Evolutionary conservation across 2,113 vertebrate species (phyloP).

Genomic region (Halichoeres trimaculatus): DNA sequence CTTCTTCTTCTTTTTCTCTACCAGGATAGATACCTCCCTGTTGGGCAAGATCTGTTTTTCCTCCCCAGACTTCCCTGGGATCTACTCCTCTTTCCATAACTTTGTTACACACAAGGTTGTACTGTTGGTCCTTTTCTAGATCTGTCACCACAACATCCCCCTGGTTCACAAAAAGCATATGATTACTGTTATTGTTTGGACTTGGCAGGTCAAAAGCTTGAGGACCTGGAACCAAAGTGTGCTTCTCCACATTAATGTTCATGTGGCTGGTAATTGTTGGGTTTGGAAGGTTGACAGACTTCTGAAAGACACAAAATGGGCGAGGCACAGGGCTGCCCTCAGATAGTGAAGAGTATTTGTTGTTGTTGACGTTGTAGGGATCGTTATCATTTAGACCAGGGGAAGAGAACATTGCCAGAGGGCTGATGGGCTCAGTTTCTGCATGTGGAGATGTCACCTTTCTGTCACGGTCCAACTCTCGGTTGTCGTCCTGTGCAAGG

Average conservation of each 20-base stretch:
- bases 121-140: conserved; percentile 68
- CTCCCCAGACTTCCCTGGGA: conserved; percentile 37
- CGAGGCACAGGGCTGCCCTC: conserved; percentile 68
- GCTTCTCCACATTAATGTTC: conserved; percentile 86
- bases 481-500: conserved; percentile 78
- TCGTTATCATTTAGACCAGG: conserved; percentile 60
- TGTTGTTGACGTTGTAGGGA: conserved; percentile 50
- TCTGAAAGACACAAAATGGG: conserved; percentile 69
- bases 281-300: conserved; percentile 34
- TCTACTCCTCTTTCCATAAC: conserved; percentile 57
- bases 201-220: conserved; percentile 81
- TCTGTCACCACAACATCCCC: conserved; percentile 76
- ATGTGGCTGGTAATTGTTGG: conserved; percentile 75
- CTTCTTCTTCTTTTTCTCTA: conserved; percentile 66
- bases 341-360: conserved; percentile 66
- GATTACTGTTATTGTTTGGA: conserved; percentile 80
- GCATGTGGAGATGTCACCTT: conserved; percentile 63
- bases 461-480: conserved; percentile 73
- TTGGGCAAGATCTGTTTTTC: conserved; percentile 41
- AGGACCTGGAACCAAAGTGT: conserved; percentile 86
- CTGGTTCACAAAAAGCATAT: conserved; percentile 68
- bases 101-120: conserved; percentile 50
- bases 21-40: conserved; percentile 49
- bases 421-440: conserved; percentile 76
- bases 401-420: conserved; percentile 71